Base-by-base conservation (phyloP, 1,140 invertebrate species). In the Procambarus virginalis region DNA sequence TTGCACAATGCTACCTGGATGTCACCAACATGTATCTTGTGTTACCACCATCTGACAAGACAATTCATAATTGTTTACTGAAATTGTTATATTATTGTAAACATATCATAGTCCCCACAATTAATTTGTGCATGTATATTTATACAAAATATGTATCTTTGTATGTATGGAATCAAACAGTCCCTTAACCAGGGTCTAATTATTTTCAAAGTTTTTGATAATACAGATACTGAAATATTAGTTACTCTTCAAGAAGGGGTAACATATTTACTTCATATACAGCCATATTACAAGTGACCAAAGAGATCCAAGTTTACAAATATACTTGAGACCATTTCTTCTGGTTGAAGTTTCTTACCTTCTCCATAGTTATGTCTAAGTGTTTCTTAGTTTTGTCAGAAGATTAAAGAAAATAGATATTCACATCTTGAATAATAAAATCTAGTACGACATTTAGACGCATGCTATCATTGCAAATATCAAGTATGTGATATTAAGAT, bases 391-490 rank as follows among this genome's bases (percentile, higher is more conserved):
- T 22, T 34, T 34, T 34, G 5, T 73, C n/a, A 45, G 14, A 73
- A 8, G 22, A 73, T 34, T 73, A 73, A 70, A 73, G n/a, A 73
- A 73, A 73, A 73, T 73, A 73, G 68, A 73, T 20, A 17, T 68
- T 73, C 68, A 73, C 22, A 73, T 22, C 10, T 73, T 34, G 5
- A 34, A 73, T 34, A 22, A 73, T 22, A 73, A 73, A 73, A 73
- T 73, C 68, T 73, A 73, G 1, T 34, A 73, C 2, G 68, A 73
- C 68, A 73, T 20, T 73, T 10, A 73, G 4, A 73, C n/a, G 20
- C 34, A 22, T 73, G 6, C 68, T 73, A 73, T 5, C 5, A 10
- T 73, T 73, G 17, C 20, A 17, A 64, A 64, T 73, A 22, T 22
- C 68, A 8, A 34, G 22, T 14, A 10, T 9, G 20, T 34, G 68